These are phyloP conservation scores for Neocrepidodera transversa DNA, from an alignment of 2,888 invertebrate genomes.

Conservation along the genomic window DNA sequence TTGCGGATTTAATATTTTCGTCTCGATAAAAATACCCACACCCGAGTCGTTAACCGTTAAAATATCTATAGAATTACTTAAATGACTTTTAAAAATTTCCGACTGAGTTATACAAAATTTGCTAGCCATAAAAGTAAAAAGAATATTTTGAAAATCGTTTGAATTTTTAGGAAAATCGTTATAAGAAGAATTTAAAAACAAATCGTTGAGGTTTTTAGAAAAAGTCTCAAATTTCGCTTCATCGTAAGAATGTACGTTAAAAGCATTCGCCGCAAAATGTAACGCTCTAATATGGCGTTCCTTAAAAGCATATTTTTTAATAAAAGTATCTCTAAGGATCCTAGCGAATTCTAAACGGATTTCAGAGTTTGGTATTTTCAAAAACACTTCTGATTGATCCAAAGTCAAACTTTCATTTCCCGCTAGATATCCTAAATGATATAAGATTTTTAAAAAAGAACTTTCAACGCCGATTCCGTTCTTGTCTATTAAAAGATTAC, in stretches of 20 bases:
- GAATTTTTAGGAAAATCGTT: neutral
- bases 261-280: slow-evolving; percentile 9
- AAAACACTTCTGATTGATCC: slow-evolving; percentile 17
- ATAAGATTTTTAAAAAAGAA: slow-evolving; percentile 10
- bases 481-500: neutral
- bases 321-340: slow-evolving; percentile 20
- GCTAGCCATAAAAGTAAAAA: slow-evolving; percentile 20
- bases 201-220: slow-evolving; percentile 16
- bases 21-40: slow-evolving; percentile 15
- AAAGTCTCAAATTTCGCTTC: slow-evolving; percentile 9
- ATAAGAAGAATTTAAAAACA: slow-evolving; percentile 16
- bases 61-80: slow-evolving; percentile 11
- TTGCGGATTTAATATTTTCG: neutral
- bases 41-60: slow-evolving; percentile 13
- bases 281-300: slow-evolving; percentile 6
- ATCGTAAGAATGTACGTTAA: neutral
- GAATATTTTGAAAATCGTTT: slow-evolving; percentile 9
- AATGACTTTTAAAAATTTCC: slow-evolving; percentile 16
- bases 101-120: slow-evolving; percentile 27
- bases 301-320: slow-evolving; percentile 15
- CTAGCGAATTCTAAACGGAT: slow-evolving; percentile 21
- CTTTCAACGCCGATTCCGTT: neutral
- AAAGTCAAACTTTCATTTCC: slow-evolving; percentile 16
- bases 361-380: slow-evolving; percentile 23
- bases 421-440: slow-evolving; percentile 17